phyloP scores from a whole-genome alignment of 2,113 vertebrate genomes.

The Eulemur rufifrons region DNA sequence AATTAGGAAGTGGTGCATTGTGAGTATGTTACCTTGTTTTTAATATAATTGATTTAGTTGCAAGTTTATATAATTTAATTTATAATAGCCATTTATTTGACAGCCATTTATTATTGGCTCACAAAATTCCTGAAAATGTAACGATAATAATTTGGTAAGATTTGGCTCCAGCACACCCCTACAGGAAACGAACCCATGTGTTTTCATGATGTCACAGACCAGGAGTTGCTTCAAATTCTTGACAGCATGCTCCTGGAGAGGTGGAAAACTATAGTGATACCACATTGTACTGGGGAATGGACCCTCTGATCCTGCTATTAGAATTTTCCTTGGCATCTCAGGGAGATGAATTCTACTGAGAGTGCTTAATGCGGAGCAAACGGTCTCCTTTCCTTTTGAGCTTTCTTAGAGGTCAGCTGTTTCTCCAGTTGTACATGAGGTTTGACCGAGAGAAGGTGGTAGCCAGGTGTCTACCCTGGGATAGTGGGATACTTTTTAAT shows the following conservation, averaged over 20 bases:
- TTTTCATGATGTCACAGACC: too few relatives aligned
- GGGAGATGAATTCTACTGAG: background rate
- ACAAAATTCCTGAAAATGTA: background rate
- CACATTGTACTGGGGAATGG: background rate
- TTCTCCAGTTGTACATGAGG: background rate
- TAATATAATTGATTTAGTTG: background rate
- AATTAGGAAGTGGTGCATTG: background rate
- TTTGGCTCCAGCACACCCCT: background rate
- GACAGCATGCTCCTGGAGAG: background rate
- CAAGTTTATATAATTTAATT: background rate
- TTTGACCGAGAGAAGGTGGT: background rate
- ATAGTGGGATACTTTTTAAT: background rate
- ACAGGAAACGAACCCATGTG: rapidly evolving
- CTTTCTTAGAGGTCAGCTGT: background rate
- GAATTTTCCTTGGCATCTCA: background rate
- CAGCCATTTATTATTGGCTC: background rate
- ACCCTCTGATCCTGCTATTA: background rate
- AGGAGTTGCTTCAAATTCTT: background rate
- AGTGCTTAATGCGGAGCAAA: background rate
- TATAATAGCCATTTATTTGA: background rate
- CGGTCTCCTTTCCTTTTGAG: background rate
- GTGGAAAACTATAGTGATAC: background rate
- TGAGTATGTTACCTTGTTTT: background rate
- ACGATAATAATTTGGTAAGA: background rate
- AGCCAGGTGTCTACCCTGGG: background rate